Evolutionary conservation across 2,113 vertebrate species (phyloP).

Genomic region (Halichoeres trimaculatus): DNA sequence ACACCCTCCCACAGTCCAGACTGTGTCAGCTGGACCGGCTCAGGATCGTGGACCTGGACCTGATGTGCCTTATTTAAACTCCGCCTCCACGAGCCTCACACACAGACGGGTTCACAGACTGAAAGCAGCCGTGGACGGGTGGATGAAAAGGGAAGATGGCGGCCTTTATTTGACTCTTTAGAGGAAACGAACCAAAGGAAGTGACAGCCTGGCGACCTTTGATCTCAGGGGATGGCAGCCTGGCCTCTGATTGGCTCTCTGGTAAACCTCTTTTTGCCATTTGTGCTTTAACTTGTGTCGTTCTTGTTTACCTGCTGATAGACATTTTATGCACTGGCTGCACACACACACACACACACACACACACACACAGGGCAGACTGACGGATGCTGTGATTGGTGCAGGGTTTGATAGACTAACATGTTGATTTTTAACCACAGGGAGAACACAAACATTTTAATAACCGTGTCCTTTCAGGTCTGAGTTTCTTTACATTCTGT

Average conservation of each 20-base stretch:
- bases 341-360: neutral
- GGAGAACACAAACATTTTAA: too few relatives aligned
- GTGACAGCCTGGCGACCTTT: conserved; percentile 20
- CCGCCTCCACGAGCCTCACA: conserved; percentile 31
- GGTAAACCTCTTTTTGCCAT: conserved; percentile 4
- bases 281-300: neutral
- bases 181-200: conserved; percentile 32
- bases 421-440: too few relatives aligned
- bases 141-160: conserved; percentile 29
- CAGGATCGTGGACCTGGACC: conserved; percentile 1
- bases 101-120: conserved; percentile 18
- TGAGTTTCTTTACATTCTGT: too few relatives aligned
- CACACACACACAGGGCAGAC: too few relatives aligned
- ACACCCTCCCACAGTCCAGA: too few relatives aligned
- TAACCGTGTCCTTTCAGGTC: too few relatives aligned
- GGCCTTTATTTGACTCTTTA: neutral
- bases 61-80: conserved; percentile 23
- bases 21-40: neutral
- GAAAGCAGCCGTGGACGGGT: neutral
- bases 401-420: too few relatives aligned
- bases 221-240: conserved; percentile 43
- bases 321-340: conserved; percentile 19
- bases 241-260: conserved; percentile 42
- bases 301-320: conserved; percentile 45
- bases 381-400: too few relatives aligned